Base-by-base conservation (phyloP, 2,113 vertebrate species). In the Neogobius melanostomus region DNA sequence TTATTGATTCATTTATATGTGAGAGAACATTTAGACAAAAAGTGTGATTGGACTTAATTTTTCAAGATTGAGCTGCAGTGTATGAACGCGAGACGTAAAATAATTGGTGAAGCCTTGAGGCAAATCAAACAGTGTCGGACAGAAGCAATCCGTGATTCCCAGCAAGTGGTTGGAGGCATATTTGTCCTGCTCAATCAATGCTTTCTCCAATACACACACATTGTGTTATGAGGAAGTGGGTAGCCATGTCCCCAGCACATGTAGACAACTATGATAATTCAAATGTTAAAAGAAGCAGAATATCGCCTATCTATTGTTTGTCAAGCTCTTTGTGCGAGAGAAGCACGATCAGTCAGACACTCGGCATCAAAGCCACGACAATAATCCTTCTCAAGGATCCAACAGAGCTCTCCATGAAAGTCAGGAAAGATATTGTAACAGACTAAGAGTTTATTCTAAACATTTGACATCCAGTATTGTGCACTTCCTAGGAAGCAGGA, bases 161-260 rank as follows among this genome's bases (percentile, higher is more conserved):
- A 61, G 82, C 79, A 75, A 70, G 65, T 17, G 64, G 57, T 83
- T 80, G 74, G 44, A 51, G 77, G 69, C 63, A 75, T 76, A 71
- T 76, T 83, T 73, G 77, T 65, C 52, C 60, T 6, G 60, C 50
- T 71, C 54, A 52, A 82, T 91, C 89, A 72, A 88, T 87, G 72
- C 45, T 0, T 17, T 76, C 57, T 69, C 76, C 71, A 15, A 76
- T 77, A 73, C 64, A 4, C 70, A 4, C 70, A 6, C 28, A 36
- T 74, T 57, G 71, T 57, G 70, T 61, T 65, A 72, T 16, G 73
- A 67, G 52, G 66, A 65, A 49, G 69, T 70, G 72, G 11, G 72
- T 42, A 71, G 69, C 63, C 66, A 52, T 52, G 74, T 79, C 49
- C 62, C 59, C 21, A 69, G 53, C 53, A 56, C 17, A 2, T 80